Evolutionary conservation across 1,140 invertebrate genomes (phyloP), one percentile per base, ranked within the genome.

Genomic region (Plutomurus gul): DNA sequence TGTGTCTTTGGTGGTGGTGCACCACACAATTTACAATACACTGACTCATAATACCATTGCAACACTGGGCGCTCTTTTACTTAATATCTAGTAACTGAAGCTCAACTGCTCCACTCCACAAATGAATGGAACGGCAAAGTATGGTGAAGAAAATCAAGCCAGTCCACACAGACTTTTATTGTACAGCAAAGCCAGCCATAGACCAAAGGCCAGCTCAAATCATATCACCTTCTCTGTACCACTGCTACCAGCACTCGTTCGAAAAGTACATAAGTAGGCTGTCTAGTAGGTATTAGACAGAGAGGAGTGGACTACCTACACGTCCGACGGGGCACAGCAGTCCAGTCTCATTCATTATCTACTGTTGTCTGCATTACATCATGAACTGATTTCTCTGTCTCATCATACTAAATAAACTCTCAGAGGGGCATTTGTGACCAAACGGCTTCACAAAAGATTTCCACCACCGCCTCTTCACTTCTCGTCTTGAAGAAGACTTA

Each of bases 281-380:
- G n/a, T n/a, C n/a, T n/a, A n/a, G n/a, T 25, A 49, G 18, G 11
- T 2, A 51, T n/a, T 0, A 51, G 47, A 51, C 4, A 51, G 5
- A 51, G 16, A 2, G 7, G 46, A 47, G 22, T 20, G 18, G 8
- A 43, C 11, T 6, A 10, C 25, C 7, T 25, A 20, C 11, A 18
- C 10, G 25, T 49, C 25, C 20, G 13, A 60, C n/a, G n/a, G n/a
- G n/a, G n/a, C n/a, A n/a, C n/a, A n/a, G n/a, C n/a, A n/a, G n/a
- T n/a, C n/a, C n/a, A n/a, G n/a, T n/a, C n/a, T n/a, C n/a, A n/a
- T 65, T 30, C 36, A 65, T 65, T 65, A 65, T 65, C 56, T 65
- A 27, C 30, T 16, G 2, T 65, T 65, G 56, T 65, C 56, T 65
- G 25, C 56, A 27, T 65, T 36, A n/a, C 30, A 65, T 65, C 56